Percentiles rank a stretch among this genome's conserved stretches.
These are phyloP conservation scores for Pao palembangensis DNA, from an alignment of 2,113 vertebrate genomes.

Conservation along the genomic window DNA sequence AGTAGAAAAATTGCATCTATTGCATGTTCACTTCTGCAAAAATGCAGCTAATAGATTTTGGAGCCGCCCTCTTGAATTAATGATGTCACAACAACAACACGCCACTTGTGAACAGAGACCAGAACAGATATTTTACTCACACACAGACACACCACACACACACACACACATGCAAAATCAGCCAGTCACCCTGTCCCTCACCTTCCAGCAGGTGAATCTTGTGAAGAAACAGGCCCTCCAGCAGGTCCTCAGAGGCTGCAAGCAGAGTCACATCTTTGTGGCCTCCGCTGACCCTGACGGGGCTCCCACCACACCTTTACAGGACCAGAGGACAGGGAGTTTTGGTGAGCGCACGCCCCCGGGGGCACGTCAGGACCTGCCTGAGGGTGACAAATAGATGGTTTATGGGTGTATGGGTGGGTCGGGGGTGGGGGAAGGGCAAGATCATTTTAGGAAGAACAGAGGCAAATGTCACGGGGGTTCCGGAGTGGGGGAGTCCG, in stretches of 20 bases:
- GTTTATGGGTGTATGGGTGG: neutral
- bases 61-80: too few relatives aligned
- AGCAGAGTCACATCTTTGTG: slow-evolving; percentile 9
- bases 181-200: too few relatives aligned
- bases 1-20: too few relatives aligned
- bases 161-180: too few relatives aligned
- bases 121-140: too few relatives aligned
- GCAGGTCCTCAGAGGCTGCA: neutral
- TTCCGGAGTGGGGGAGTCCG: slow-evolving; percentile 27
- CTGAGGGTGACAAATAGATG: neutral
- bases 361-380: neutral
- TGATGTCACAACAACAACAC: too few relatives aligned
- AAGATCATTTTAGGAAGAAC: neutral
- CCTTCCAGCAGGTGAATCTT: too few relatives aligned
- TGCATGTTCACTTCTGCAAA: too few relatives aligned
- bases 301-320: neutral
- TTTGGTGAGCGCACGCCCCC: slow-evolving; percentile 4
- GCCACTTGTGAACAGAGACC: too few relatives aligned
- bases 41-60: too few relatives aligned
- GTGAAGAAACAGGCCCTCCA: too few relatives aligned
- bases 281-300: slow-evolving; percentile 28
- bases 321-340: slow-evolving; percentile 10
- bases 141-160: too few relatives aligned
- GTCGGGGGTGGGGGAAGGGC: neutral
- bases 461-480: slow-evolving; percentile 31